Base-by-base conservation (phyloP, 2,888 invertebrate genomes). In the Poecilobothrus nobilitatus region DNA sequence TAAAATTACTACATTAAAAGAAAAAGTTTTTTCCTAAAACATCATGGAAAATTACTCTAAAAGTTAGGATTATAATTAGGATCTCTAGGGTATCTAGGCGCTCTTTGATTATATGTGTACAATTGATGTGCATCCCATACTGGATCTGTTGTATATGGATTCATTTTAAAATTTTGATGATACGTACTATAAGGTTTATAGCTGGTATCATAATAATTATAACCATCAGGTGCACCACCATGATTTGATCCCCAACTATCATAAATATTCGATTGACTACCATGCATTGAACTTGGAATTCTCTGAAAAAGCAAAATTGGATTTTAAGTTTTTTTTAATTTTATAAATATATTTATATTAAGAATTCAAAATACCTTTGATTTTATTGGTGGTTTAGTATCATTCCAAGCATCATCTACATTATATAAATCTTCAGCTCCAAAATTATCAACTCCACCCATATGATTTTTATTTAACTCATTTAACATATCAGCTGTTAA, bases 401-500 rank as follows among this genome's bases (percentile, higher is more conserved):
- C 90, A 72, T 88, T 87, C 89, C 90, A 90, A 53, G 88, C 88
- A 76, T 89, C 89, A 71, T 90, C 89, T 80, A 89, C 86, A 76
- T 90, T 89, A 75, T 89, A 88, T 67, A 88, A 83, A 74, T 88
- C 88, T 78, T 90, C 90, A 70, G 87, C 85, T 4, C 83, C 86
- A 73, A 84, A 86, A 74, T 85, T 86, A 66, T 86, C 86, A 4
- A 81, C 74, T 7, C 82, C 82, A 65, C 90, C 90, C 91, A 92
- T 91, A 74, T 92, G 91, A 76, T 89, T 91, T 76, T 92, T 91
- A 78, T 92, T 92, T 70, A 92, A 83, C 77, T 92, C 92, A 74
- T 91, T 88, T 65, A 92, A 84, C 91, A 92, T 92, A 75, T 92
- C 92, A 76, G 90, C 91, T 64, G 91, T 93, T 15, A 93, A 82